A percentile compares a stretch with the other conserved stretches of the same genome.
phyloP scores from a whole-genome alignment of 1,140 invertebrate genomes.

The Nymphalis io region DNA sequence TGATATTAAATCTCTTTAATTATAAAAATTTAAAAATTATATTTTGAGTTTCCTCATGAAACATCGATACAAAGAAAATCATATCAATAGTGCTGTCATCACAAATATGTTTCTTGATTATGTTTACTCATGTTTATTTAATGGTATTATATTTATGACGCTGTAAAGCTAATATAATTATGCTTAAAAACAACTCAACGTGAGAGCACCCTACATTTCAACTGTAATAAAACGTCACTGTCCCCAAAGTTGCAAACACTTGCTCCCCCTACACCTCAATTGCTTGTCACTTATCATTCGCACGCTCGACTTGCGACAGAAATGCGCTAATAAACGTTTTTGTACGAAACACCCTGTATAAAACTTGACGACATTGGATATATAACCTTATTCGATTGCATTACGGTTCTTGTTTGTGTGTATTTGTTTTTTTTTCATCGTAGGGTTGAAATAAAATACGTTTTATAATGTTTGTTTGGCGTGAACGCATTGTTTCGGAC shows the following conservation, averaged over 20 bases:
- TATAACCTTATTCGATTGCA: neutral
- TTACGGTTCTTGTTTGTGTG: neutral
- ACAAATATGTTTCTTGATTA: too few relatives aligned
- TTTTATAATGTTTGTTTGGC: slow-evolving; percentile 42
- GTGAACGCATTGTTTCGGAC: slow-evolving; percentile 41
- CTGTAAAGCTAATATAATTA: neutral
- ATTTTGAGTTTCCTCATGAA: too few relatives aligned
- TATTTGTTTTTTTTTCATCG: neutral
- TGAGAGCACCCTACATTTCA: neutral
- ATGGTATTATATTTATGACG: too few relatives aligned
- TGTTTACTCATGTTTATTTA: too few relatives aligned
- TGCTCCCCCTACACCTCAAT: slow-evolving; percentile 52
- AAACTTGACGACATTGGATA: slow-evolving; percentile 19
- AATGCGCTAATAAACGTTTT: slow-evolving; percentile 71
- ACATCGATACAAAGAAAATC: neutral
- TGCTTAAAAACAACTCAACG: neutral
- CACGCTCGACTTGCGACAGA: slow-evolving; percentile 58
- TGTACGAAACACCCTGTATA: slow-evolving; percentile 42
- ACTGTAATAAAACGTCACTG: slow-evolving; percentile 25
- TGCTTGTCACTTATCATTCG: slow-evolving; percentile 63
- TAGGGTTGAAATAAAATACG: slow-evolving; percentile 35
- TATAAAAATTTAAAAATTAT: too few relatives aligned
- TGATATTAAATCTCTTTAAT: too few relatives aligned
- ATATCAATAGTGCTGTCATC: too few relatives aligned
- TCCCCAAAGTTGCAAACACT: slow-evolving; percentile 26